These are phyloP conservation scores for Salmo trutta DNA, from an alignment of 2,797 vertebrate species.

Conservation along the genomic window DNA sequence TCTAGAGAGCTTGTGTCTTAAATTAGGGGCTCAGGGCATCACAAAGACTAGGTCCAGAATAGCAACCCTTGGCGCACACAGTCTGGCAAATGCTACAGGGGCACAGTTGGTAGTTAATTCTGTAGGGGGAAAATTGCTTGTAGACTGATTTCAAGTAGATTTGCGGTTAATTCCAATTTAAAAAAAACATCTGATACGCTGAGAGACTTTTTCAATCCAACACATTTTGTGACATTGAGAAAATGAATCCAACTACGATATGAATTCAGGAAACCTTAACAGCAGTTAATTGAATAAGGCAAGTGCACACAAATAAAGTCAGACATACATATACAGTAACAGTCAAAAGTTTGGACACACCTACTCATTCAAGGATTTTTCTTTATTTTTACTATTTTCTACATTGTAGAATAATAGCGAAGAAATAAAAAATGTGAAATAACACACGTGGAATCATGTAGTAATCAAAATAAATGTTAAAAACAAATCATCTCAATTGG, in stretches of 20 bases:
- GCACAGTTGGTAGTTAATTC: background rate
- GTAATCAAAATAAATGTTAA: too few species aligned
- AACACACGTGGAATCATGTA: too few species aligned
- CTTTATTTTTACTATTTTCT: too few species aligned
- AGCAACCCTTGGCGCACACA: conserved; percentile 13
- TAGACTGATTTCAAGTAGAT: background rate
- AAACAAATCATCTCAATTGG: too few species aligned
- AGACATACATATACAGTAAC: conserved; percentile 23
- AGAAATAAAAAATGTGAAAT: too few species aligned
- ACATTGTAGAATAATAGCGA: too few species aligned
- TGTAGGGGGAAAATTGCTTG: background rate
- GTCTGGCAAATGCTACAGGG: conserved; percentile 1
- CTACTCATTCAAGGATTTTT: too few species aligned
- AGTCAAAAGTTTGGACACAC: background rate
- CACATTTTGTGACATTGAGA: background rate
- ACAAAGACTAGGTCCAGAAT: conserved; percentile 44
- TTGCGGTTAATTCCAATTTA: background rate
- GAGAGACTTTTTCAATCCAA: background rate
- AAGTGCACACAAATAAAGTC: conserved; percentile 23
- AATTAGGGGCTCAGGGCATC: conserved; percentile 62
- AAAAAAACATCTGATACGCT: background rate
- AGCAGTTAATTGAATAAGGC: background rate
- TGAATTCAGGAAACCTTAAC: background rate
- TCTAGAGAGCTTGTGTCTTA: conserved; percentile 55
- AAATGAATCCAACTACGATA: background rate